Conservation (phyloP, 2,797 vertebrate species). For the Aulostomus chinensis region DNA sequence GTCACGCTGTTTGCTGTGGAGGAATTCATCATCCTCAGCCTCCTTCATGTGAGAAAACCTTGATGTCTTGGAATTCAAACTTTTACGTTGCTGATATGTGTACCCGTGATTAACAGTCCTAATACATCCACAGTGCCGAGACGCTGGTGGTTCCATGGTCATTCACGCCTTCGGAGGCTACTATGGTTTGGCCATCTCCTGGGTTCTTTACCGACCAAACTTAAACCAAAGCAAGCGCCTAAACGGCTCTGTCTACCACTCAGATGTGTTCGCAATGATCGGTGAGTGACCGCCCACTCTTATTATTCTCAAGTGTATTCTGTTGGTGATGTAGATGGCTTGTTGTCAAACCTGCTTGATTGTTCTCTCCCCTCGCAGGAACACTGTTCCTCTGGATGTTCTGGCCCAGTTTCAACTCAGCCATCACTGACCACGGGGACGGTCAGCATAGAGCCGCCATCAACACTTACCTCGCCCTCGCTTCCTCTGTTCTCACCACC, state of each 20-base stretch:
- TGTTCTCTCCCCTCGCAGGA: constrained; percentile 69
- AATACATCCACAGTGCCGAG: constrained; percentile 75
- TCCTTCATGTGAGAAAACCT: constrained; percentile 85
- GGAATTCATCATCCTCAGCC: constrained; percentile 87
- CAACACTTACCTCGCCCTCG: constrained; percentile 91
- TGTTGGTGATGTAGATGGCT: no score
- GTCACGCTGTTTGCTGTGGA: constrained; percentile 91
- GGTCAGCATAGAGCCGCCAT: constrained; percentile 91
- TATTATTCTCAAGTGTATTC: background rate
- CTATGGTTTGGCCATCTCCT: constrained; percentile 91
- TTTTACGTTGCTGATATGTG: no score
- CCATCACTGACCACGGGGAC: constrained; percentile 87
- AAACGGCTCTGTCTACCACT: constrained; percentile 86
- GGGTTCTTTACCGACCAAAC: constrained; percentile 90
- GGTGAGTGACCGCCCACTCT: constrained; percentile 78
- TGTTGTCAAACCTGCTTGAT: no score
- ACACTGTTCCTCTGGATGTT: constrained; percentile 97
- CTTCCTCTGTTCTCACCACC: constrained; percentile 86
- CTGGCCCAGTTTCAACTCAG: constrained; percentile 98
- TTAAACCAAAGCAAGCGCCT: constrained; percentile 85
- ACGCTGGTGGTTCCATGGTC: constrained; percentile 95
- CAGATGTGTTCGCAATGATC: constrained; percentile 95
- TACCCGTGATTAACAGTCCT: background rate
- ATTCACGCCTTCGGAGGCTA: constrained; percentile 95
- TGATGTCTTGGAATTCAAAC: rapidly evolving